Conservation (phyloP, 2,113 vertebrate genomes). For the Percopsis transmontana region DNA sequence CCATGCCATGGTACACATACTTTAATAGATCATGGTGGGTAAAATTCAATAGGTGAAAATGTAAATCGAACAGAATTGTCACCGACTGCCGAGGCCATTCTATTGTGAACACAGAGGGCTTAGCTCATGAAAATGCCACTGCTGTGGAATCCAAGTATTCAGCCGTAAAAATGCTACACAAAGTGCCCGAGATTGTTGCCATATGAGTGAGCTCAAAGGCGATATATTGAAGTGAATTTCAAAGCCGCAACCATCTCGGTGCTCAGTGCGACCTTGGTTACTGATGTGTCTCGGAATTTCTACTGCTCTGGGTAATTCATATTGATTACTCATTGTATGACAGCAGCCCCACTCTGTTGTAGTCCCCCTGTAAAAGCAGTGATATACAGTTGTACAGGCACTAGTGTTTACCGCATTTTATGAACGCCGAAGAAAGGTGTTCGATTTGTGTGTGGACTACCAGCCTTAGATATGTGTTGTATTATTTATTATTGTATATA, state of each 20-base stretch:
- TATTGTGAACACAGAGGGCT: not conserved
- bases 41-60: not conserved
- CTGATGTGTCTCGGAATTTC: constrained; percentile 51
- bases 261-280: constrained; percentile 71
- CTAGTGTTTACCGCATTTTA: no score
- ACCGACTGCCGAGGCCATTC: no score
- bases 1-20: no score
- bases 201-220: constrained; percentile 59
- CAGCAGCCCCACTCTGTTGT: constrained; percentile 66
- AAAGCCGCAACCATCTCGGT: constrained; percentile 67
- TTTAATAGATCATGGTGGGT: not conserved
- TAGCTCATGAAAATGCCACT: not conserved
- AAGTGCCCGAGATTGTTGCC: constrained; percentile 47
- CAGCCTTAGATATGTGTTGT: no score
- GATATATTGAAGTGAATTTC: constrained; percentile 66
- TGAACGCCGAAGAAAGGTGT: no score
- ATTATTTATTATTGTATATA: no score
- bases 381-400: constrained; percentile 32
- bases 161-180: constrained; percentile 39
- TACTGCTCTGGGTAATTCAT: constrained; percentile 3
- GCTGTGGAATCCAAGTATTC: constrained; percentile 15
- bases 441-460: no score
- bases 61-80: constrained; percentile 12
- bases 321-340: constrained; percentile 78
- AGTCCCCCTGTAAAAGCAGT: constrained; percentile 37